phyloP scores from a whole-genome alignment of 2,113 vertebrate genomes.

The Chloropsis cyanopogon region DNA sequence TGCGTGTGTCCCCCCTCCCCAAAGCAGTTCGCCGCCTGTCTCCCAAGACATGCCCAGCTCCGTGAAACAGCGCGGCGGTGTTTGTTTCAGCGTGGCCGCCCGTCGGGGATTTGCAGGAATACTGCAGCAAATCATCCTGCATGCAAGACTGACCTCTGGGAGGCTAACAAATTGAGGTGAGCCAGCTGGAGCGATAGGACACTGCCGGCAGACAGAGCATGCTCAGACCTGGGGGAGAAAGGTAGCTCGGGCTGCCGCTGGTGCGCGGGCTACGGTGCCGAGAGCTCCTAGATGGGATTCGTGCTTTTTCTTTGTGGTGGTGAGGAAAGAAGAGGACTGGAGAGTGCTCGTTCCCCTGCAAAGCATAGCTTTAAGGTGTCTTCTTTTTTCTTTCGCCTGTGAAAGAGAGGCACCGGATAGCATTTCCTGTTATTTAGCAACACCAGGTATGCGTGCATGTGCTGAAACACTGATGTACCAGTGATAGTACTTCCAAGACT shows the following conservation, averaged over 20 bases:
- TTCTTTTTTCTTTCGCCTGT: background rate
- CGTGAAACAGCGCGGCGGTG: background rate
- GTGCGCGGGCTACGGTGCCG: background rate
- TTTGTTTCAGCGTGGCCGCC: background rate
- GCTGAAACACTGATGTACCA: background rate
- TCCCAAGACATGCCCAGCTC: background rate
- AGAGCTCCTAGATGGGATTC: background rate
- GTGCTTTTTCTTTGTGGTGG: background rate
- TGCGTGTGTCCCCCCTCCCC: background rate
- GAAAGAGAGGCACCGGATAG: conserved; percentile 11
- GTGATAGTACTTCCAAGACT: background rate
- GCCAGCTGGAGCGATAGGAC: conserved; percentile 61
- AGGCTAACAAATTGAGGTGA: conserved; percentile 70
- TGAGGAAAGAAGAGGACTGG: conserved; percentile 7
- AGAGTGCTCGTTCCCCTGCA: background rate
- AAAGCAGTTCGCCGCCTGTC: background rate
- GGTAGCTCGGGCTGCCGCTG: conserved; percentile 44
- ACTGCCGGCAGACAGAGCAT: conserved; percentile 49
- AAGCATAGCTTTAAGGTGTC: background rate
- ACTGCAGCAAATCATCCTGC: conserved; percentile 64
- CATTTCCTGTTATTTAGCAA: conserved; percentile 32
- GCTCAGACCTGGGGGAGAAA: conserved; percentile 50
- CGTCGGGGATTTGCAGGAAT: conserved; percentile 49
- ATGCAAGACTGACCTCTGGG: conserved; percentile 65
- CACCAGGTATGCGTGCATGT: conserved; percentile 45